Base-by-base conservation (phyloP, 2,888 invertebrate genomes). In the Leptopterna dolabrata region DNA sequence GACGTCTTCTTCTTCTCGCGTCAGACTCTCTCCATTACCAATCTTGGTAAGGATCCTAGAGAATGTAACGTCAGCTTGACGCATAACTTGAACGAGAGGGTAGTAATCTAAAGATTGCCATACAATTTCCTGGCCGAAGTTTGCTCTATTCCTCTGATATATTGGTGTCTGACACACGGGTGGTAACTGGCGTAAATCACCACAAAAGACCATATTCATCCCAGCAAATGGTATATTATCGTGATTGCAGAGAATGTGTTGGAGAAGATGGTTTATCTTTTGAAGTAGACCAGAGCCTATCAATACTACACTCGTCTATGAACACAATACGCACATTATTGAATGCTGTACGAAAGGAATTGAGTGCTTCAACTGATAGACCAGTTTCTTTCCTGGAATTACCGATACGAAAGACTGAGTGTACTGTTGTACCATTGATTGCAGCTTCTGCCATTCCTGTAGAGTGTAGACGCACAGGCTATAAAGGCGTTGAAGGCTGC, bases 391-490 rank as follows among this genome's bases (percentile, higher is more conserved):
- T 41, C 43, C 30, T 30, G 27, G 86, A 86, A 27, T 55, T 71
- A 63, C 45, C 78, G 24, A 89, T 71, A 90, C 90, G 89, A 89
- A 91, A 88, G 36, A 91, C 91, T n/a, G 91, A 91, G 88, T 92
- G 91, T 47, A 91, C 90, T 6, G 91, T 92, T 6, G 91, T 91
- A 9, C 92, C 91, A 88, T 90, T 91, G 85, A 92, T 91, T 63
- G 91, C 91, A 0, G 91, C 90, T 47, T 91, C 91, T 86, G 91
- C 91, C 90, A 91, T 91, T 4, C 91, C 91, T 14, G 91, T 91
- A 73, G 91, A 91, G 91, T 14, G 91, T 91, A 73, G 91, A 91
- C n/a, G 91, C 92, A 89, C 91, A 92, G 9, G 91, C 88, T 29
- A 92, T 90, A 88, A 91, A 92, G 1, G 91, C 90, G 90, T 92